Evolutionary conservation across 92 coral and sea anemone species (phyloP).

Genomic region (Epizoanthus fatuus): DNA sequence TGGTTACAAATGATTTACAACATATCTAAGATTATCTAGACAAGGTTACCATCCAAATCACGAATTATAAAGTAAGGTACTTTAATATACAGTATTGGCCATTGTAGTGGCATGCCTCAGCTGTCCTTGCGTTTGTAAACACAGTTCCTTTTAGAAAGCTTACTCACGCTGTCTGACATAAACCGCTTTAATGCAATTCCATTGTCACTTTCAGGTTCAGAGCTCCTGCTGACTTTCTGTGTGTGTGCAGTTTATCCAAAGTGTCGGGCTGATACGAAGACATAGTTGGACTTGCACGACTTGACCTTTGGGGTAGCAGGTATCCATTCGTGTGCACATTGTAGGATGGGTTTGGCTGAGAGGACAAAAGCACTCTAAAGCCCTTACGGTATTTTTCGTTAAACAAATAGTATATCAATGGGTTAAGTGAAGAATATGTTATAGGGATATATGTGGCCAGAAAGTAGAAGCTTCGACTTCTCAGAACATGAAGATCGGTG

Average conservation of each 20-base stretch:
- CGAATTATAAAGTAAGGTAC: too few species aligned
- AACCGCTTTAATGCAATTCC: background rate
- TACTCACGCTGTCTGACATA: too few species aligned
- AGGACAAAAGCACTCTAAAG: conserved; percentile 8
- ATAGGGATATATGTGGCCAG: background rate
- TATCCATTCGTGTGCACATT: background rate
- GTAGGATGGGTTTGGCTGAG: background rate
- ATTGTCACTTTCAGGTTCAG: background rate
- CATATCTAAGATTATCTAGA: too few species aligned
- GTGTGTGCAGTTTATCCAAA: background rate
- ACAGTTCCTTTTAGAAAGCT: too few species aligned
- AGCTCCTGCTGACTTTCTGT: background rate
- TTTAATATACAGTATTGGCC: too few species aligned
- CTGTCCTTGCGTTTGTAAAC: too few species aligned
- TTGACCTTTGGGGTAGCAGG: background rate
- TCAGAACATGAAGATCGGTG: background rate
- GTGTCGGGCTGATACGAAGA: background rate
- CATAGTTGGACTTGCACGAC: background rate
- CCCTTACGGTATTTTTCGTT: conserved; percentile 28
- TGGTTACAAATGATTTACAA: too few species aligned
- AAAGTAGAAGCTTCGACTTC: background rate
- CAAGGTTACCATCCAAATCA: too few species aligned
- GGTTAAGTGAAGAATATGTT: conserved; percentile 22
- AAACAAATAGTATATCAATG: background rate
- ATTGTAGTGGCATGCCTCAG: too few species aligned